These are phyloP conservation scores for Sebastes schlegelii DNA, from an alignment of 2,113 vertebrate genomes.

Conservation along the genomic window DNA sequence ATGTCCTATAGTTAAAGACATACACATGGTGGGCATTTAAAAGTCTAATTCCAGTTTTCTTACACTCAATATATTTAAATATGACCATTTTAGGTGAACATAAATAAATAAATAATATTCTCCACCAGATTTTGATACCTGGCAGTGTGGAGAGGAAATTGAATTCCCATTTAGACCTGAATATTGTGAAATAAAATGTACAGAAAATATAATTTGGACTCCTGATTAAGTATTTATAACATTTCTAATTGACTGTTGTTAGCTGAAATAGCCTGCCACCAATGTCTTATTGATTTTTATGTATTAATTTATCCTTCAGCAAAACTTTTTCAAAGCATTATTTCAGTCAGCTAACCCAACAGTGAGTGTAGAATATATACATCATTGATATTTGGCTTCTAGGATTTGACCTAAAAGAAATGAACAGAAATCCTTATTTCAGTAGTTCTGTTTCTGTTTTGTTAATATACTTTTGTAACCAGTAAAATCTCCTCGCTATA, in stretches of 20 bases:
- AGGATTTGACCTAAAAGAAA: not conserved
- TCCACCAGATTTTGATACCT: not conserved
- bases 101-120: not conserved
- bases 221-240: not conserved
- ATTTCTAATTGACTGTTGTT: not conserved
- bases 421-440: too few species aligned
- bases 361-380: not conserved
- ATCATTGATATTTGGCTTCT: not conserved
- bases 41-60: not conserved
- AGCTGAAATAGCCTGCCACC: not conserved
- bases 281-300: not conserved
- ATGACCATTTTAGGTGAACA: too few species aligned
- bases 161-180: not conserved
- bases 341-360: not conserved
- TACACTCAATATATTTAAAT: not conserved
- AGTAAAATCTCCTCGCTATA: not conserved
- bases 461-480: not conserved
- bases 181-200: not conserved
- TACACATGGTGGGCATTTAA: not conserved
- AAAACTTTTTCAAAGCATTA: not conserved
- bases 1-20: too few species aligned
- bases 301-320: not conserved
- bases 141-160: not conserved
- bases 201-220: not conserved
- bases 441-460: not conserved